These are phyloP conservation scores for Apodemus agrarius DNA, from an alignment of 2,797 vertebrate species.

Conservation along the genomic window DNA sequence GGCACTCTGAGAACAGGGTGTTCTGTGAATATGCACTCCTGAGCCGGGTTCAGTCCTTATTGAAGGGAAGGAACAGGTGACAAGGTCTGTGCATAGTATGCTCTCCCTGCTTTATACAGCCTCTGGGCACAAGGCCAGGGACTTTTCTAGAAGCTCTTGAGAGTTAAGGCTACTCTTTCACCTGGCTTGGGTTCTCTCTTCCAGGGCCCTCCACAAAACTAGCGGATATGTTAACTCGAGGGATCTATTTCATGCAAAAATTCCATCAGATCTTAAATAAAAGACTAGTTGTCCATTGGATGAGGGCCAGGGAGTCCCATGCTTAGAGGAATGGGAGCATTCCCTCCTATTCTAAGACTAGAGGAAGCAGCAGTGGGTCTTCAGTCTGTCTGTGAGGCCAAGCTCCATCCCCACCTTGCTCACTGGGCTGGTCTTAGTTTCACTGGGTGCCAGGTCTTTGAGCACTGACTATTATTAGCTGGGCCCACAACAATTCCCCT, in stretches of 20 bases:
- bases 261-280: not conserved
- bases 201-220: not conserved
- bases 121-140: not conserved
- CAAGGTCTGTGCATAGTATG: not conserved
- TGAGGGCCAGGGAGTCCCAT: not conserved
- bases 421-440: not conserved
- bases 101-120: not conserved
- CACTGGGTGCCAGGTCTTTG: not conserved
- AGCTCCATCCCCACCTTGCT: not conserved
- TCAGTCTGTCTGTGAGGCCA: not conserved
- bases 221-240: not conserved
- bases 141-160: not conserved
- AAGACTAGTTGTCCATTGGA: not conserved
- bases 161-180: not conserved
- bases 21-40: not conserved
- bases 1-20: not conserved
- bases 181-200: not conserved
- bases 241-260: constrained; percentile 17
- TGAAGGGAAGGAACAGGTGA: not conserved
- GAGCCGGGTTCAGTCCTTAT: not conserved
- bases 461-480: not conserved
- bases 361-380: not conserved
- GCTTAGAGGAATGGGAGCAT: not conserved
- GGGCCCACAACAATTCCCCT: not conserved
- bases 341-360: not conserved